Percentiles rank a stretch among this genome's conserved stretches.
Conservation (phyloP, 2,888 invertebrate genomes). For the Macroteleia sp. region DNA sequence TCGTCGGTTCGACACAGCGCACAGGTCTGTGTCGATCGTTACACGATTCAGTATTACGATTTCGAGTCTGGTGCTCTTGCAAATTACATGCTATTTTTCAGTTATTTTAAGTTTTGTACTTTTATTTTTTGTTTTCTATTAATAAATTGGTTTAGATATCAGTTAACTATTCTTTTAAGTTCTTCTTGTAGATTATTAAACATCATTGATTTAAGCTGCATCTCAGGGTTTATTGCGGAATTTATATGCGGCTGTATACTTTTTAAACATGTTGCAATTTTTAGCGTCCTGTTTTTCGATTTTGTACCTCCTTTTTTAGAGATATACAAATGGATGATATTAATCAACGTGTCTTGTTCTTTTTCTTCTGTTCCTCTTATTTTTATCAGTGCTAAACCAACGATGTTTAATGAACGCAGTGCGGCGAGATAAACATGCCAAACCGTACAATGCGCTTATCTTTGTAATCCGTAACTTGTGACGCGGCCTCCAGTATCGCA, state of each 20-base stretch:
- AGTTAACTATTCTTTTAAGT: too few relatives aligned
- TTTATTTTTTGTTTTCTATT: too few relatives aligned
- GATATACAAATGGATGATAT: neutral
- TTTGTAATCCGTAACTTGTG: constrained; percentile 17
- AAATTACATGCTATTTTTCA: too few relatives aligned
- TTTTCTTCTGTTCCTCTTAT: neutral
- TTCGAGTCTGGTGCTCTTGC: constrained; percentile 5
- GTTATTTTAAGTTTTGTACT: too few relatives aligned
- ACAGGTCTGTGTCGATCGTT: too few relatives aligned
- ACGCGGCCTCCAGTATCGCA: neutral
- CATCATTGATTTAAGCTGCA: constrained; percentile 8
- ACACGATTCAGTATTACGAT: constrained; percentile 31
- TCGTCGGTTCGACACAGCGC: neutral
- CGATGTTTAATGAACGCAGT: constrained; percentile 2
- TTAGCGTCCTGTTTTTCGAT: neutral
- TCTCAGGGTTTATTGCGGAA: neutral
- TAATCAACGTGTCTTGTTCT: too few relatives aligned
- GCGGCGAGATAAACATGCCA: constrained; percentile 7
- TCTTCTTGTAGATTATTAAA: constrained; percentile 7
- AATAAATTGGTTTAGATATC: too few relatives aligned
- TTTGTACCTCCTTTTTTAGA: neutral
- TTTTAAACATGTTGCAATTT: neutral
- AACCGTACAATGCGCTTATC: constrained; percentile 21
- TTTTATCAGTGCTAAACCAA: neutral
- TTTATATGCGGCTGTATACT: constrained; percentile 20